Conservation (phyloP, 2,888 invertebrate species). For the Drosophila dives region DNA sequence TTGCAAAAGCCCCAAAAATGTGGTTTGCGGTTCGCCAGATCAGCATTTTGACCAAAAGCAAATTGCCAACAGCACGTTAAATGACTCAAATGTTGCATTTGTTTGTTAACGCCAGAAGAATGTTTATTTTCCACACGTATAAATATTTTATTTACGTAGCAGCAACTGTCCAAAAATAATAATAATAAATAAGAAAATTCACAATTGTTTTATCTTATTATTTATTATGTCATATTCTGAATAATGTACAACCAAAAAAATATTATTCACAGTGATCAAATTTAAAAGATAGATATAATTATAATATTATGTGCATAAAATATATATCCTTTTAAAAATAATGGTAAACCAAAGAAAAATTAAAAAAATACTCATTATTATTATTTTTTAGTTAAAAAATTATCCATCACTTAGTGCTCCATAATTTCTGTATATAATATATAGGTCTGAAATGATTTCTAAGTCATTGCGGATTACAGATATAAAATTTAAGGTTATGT, state of each 20-base stretch:
- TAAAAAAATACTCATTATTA: neutral
- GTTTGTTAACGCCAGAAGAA: neutral
- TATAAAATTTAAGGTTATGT: neutral
- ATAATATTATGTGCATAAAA: neutral
- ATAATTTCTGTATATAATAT: neutral
- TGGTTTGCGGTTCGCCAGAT: slow-evolving; percentile 18
- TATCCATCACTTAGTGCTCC: neutral
- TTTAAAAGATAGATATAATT: neutral
- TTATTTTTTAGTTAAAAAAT: neutral
- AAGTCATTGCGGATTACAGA: neutral
- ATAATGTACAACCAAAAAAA: neutral
- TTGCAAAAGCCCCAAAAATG: slow-evolving; percentile 19
- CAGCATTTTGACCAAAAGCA: slow-evolving; percentile 32
- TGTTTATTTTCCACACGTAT: neutral
- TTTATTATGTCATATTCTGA: neutral
- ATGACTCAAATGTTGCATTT: neutral
- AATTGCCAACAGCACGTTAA: slow-evolving; percentile 30
- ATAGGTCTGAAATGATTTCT: neutral
- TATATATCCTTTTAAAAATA: neutral
- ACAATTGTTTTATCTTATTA: neutral
- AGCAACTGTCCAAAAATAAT: neutral
- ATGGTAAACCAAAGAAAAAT: neutral
- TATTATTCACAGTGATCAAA: neutral
- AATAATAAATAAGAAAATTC: neutral
- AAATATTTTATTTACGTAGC: neutral